A percentile compares a stretch with the other conserved stretches of the same genome.
Evolutionary conservation across 2,888 invertebrate species (phyloP).

Genomic region (Eupithecia insigniata): DNA sequence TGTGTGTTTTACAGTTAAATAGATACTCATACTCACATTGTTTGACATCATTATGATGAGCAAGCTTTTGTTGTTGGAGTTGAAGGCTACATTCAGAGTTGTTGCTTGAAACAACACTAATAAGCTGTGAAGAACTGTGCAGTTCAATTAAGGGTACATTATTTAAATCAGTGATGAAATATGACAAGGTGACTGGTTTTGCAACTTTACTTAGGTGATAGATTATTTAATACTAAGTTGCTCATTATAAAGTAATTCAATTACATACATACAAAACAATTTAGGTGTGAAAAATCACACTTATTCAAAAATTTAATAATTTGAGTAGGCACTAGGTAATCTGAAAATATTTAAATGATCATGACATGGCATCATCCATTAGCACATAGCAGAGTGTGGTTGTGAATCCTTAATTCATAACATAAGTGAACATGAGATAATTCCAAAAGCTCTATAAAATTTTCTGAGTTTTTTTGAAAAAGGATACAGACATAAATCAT

Average conservation of each 20-base stretch:
- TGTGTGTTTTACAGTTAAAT: not conserved
- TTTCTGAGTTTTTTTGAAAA: slow-evolving; percentile 60
- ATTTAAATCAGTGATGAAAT: not conserved
- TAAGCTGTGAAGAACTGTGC: slow-evolving; percentile 91
- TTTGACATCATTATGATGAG: slow-evolving; percentile 99
- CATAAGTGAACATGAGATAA: slow-evolving; percentile 5
- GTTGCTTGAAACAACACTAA: slow-evolving; percentile 98
- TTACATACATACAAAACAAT: not conserved
- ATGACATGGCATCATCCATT: slow-evolving; percentile 18
- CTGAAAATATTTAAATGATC: not conserved
- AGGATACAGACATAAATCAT: slow-evolving; percentile 97
- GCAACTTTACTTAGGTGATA: not conserved
- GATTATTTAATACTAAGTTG: not conserved
- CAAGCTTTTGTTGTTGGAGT: slow-evolving; percentile 98
- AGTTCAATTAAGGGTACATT: slow-evolving; percentile 16
- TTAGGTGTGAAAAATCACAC: not conserved
- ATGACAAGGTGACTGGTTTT: slow-evolving; percentile 7
- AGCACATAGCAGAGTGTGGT: not conserved
- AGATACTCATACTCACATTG: slow-evolving; percentile 91
- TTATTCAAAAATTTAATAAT: not conserved
- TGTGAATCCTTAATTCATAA: slow-evolving; percentile 11
- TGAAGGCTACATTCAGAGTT: slow-evolving; percentile 99
- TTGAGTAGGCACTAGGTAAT: not conserved
- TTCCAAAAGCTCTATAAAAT: slow-evolving; percentile 2
- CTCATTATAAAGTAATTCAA: not conserved